phyloP scores from a whole-genome alignment of 2,797 vertebrate genomes.

The Momotus momota region DNA sequence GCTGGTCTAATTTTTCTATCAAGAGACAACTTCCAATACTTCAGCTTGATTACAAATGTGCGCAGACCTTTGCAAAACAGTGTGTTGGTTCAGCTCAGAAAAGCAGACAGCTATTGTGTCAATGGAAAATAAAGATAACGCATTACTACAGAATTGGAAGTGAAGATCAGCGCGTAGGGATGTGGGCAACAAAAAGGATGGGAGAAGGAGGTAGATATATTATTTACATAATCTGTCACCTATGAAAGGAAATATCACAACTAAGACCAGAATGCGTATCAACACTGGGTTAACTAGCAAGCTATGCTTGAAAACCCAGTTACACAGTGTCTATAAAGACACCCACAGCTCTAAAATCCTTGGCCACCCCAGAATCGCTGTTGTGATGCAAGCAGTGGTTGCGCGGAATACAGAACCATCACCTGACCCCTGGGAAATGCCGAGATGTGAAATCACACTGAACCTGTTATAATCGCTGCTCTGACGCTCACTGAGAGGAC shows the following conservation, averaged over 20 bases:
- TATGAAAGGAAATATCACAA: neutral
- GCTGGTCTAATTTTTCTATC: slow-evolving; percentile 21
- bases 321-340: neutral
- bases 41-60: neutral
- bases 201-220: neutral
- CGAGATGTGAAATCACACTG: neutral
- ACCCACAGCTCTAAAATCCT: fast-evolving
- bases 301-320: fast-evolving
- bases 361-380: neutral
- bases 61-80: neutral
- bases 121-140: neutral
- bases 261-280: neutral
- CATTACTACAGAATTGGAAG: neutral
- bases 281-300: neutral
- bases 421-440: neutral
- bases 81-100: neutral
- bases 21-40: neutral
- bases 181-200: neutral
- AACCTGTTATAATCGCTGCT: neutral
- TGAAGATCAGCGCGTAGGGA: neutral
- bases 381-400: neutral
- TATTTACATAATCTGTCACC: neutral
- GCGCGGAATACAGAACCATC: neutral
- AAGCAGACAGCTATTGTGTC: neutral
- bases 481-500: neutral